Conservation (phyloP, 2,888 invertebrate species). For the Chaetogeoica ovagalla region DNA sequence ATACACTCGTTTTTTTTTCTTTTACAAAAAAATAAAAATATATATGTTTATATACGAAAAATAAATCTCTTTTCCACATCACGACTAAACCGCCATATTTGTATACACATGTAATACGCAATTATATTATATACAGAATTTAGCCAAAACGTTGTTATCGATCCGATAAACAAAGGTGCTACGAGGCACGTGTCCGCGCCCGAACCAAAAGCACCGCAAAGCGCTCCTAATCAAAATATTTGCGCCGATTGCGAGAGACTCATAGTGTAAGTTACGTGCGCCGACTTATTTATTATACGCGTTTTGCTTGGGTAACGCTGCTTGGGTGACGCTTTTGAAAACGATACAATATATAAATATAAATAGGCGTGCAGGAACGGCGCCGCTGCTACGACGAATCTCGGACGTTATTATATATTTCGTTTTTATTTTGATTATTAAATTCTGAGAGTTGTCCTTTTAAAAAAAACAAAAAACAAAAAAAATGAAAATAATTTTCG, state of each 20-base stretch:
- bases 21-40: too few relatives aligned
- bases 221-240: conserved; percentile 85
- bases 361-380: too few relatives aligned
- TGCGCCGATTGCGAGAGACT: conserved; percentile 96
- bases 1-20: too few relatives aligned
- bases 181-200: conserved; percentile 78
- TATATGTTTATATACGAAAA: neutral
- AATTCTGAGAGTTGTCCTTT: neutral
- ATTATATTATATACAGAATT: conserved; percentile 29
- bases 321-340: conserved; percentile 36
- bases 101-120: neutral
- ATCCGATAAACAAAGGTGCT: conserved; percentile 60
- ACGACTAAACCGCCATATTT: neutral
- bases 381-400: neutral
- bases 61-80: neutral
- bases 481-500: too few relatives aligned
- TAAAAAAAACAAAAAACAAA: too few relatives aligned
- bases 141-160: conserved; percentile 40
- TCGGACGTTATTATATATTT: neutral
- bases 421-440: neutral
- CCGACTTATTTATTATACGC: too few relatives aligned
- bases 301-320: conserved; percentile 46
- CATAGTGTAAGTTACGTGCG: conserved; percentile 83
- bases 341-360: neutral
- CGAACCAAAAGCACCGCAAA: conserved; percentile 63